Evolutionary conservation across 2,113 vertebrate species (phyloP), one percentile per base, ranked within the genome.

Genomic region (Ifrita kowaldi): DNA sequence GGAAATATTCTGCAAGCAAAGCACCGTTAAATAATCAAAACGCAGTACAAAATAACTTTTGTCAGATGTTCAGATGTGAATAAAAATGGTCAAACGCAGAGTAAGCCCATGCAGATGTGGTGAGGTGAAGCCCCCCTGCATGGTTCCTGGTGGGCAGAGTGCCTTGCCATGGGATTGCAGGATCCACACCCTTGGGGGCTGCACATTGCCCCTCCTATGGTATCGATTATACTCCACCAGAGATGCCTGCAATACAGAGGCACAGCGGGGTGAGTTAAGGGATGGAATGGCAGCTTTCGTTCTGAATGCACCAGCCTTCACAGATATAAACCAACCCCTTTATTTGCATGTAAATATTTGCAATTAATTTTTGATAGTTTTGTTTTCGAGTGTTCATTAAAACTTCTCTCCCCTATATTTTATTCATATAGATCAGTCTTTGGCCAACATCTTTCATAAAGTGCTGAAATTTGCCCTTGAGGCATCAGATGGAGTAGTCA

Each of bases 401-500:
- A 95, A 96, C 93, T 95, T 96, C 88, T 93, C 89, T 69, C 78
- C 57, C 57, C 95, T 96, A 95, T 98, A 97, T 98, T 98, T 98
- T 98, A 97, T 98, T 98, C 97, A 96, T 97, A 94, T 75, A 87
- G 90, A 97, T 93, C 85, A 22, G 60, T 89, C 95, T 94, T 95
- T 92, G 94, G 97, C 85, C 95, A 86, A 53, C 82, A 88, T 95
- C 95, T 97, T 94, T 97, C 95, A 98, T 97, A 95, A 97, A 97
- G 97, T 97, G 97, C 91, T 97, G 95, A 97, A 98, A 98, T 97
- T 97, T 98, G 98, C 98, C 98, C 97, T 97, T 98, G 98, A 98
- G 98, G 97, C 98, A 98, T 98, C 98, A 98, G 98, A 98, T 98
- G 98, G 97, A 97, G 97, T 95, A 98, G 97, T 98, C 98, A 97